phyloP scores from a whole-genome alignment of 2,113 vertebrate species.

The Strigops habroptila region DNA sequence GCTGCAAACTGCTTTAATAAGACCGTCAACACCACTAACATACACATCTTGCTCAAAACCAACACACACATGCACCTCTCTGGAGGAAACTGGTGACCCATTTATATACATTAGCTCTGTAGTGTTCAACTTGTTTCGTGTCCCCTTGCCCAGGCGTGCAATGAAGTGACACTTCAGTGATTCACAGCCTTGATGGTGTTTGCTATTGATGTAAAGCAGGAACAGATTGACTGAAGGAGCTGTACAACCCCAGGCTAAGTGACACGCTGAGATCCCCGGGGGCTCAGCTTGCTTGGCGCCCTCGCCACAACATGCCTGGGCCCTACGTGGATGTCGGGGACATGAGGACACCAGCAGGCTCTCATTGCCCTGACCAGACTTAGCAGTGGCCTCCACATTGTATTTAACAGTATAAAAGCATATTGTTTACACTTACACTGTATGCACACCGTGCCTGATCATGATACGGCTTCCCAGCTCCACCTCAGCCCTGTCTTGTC shows the following conservation, averaged over 20 bases:
- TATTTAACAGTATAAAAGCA: background rate
- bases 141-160: background rate
- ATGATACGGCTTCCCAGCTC: background rate
- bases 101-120: background rate
- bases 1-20: background rate
- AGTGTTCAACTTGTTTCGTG: background rate
- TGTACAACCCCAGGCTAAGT: background rate
- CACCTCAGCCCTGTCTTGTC: background rate
- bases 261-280: rapidly evolving
- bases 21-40: background rate
- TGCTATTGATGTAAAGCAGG: background rate
- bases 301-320: background rate
- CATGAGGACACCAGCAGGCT: background rate
- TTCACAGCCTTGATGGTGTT: background rate
- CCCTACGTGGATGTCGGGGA: rapidly evolving
- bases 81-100: background rate
- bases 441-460: no score
- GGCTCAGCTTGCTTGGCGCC: background rate
- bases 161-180: background rate
- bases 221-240: background rate
- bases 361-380: background rate
- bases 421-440: background rate
- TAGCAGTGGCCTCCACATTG: background rate
- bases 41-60: background rate
- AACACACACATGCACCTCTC: background rate